Evolutionary conservation across 2,113 vertebrate species (phyloP), one percentile per base, ranked within the genome.

Genomic region (Misgurnus mizolepis): DNA sequence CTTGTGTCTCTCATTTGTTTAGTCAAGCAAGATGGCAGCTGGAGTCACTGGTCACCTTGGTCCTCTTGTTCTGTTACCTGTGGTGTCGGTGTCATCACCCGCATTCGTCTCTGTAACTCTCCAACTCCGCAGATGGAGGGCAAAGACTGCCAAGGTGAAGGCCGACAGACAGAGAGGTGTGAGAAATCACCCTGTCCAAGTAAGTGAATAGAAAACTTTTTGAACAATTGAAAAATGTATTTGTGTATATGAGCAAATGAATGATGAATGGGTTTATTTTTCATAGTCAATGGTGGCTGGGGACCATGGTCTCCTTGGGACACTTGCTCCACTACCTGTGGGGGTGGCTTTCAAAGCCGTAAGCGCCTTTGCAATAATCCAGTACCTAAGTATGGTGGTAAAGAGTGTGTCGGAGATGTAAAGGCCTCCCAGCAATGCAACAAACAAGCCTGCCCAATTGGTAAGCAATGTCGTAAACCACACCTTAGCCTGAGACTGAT

Each of bases 1-100:
- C 79, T 71, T 82, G 27, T 83, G 34, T 73, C 56, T 79, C 65
- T 78, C 70, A 34, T 67, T 40, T 83, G 60, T 74, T 69, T 15
- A 99, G 98, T 99, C 92, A 98, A 96, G 89, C 98, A 99, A 90
- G 96, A 99, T 71, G 98, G 98, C 58, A 94, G 91, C 86, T 99
- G 98, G 98, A 99, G 98, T 89, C 96, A 98, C 72, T 99, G 98
- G 98, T 99, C 98, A 0, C 98, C 98, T 0, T 99, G 97, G 98
- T 99, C 98, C 0, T 98, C 97, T 0, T 99, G 98, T 85, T 99
- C 98, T 0, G 97, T 98, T 85, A 97, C 95, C 5, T 99, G 98
- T 56, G 98, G 96, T 6, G 89, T 82, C 1, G 98, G 98, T 6
- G 92, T 95, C 86, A 97, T 98, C 87, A 99, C 98, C 45, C 95